phyloP scores from a whole-genome alignment of 2,888 invertebrate genomes.

The Tenthredo livida region DNA sequence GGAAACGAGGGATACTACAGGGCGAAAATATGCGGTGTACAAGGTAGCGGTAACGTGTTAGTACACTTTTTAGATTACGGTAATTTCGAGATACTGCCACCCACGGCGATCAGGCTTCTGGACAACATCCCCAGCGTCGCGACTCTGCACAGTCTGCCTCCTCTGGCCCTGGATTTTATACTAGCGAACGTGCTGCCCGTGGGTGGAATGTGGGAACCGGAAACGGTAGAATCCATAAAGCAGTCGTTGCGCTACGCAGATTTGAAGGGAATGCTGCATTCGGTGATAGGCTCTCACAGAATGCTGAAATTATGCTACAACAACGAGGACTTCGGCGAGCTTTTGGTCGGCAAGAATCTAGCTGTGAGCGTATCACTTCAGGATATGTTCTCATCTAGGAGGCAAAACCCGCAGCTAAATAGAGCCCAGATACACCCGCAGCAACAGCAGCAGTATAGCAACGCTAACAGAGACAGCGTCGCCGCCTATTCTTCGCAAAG shows the following conservation, averaged over 20 bases:
- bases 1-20: conserved; percentile 85
- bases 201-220: conserved; percentile 80
- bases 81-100: conserved; percentile 82
- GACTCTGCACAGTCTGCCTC: conserved; percentile 77
- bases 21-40: conserved; percentile 81
- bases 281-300: conserved; percentile 55
- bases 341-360: conserved; percentile 64
- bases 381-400: conserved; percentile 59
- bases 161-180: conserved; percentile 83
- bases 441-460: too few species aligned
- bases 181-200: conserved; percentile 81
- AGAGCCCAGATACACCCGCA: conserved; percentile 39
- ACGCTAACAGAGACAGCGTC: conserved; percentile 15
- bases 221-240: conserved; percentile 76
- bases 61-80: conserved; percentile 87
- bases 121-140: conserved; percentile 79
- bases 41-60: conserved; percentile 80
- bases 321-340: conserved; percentile 65
- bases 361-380: conserved; percentile 64
- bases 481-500: background rate
- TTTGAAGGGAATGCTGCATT: conserved; percentile 69
- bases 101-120: conserved; percentile 82
- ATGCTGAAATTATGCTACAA: conserved; percentile 67
- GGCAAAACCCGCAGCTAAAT: conserved; percentile 39
- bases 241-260: conserved; percentile 77